Evolutionary conservation across 2,888 invertebrate genomes (phyloP).

Genomic region (Amphiduros pacificus): DNA sequence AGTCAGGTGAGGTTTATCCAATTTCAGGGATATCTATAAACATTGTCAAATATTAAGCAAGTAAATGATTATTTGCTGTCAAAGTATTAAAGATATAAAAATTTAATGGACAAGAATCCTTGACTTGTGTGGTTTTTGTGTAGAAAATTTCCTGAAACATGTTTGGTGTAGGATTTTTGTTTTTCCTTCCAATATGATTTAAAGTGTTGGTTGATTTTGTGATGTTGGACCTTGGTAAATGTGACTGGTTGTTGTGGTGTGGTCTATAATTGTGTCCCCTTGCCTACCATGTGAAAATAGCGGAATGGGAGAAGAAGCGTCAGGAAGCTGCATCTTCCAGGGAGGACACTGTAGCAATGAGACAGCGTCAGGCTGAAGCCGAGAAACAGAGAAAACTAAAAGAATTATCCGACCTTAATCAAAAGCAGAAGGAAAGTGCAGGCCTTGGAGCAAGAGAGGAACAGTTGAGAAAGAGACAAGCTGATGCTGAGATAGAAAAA

Average conservation of each 20-base stretch:
- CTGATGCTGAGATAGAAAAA: slow-evolving; percentile 34
- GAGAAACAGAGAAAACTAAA: slow-evolving; percentile 56
- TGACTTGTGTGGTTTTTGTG: too few relatives aligned
- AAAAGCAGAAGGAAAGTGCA: slow-evolving; percentile 22
- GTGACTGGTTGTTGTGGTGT: too few relatives aligned
- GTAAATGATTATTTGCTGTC: background rate
- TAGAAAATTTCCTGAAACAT: too few relatives aligned
- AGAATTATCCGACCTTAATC: slow-evolving; percentile 45
- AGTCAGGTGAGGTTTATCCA: slow-evolving; percentile 71
- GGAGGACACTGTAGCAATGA: slow-evolving; percentile 24
- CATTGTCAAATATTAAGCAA: background rate
- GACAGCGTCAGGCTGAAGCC: slow-evolving; percentile 51
- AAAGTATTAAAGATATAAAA: background rate
- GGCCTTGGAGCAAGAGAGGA: slow-evolving; percentile 22
- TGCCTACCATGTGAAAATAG: too few relatives aligned
- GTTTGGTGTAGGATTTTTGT: too few relatives aligned
- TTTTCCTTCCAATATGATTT: too few relatives aligned
- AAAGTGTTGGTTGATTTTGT: background rate
- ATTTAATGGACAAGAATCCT: too few relatives aligned
- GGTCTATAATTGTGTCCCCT: too few relatives aligned
- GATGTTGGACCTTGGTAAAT: too few relatives aligned
- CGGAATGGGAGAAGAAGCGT: slow-evolving; percentile 8
- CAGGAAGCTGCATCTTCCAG: background rate
- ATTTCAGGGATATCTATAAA: background rate
- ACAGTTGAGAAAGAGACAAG: slow-evolving; percentile 28